These are phyloP conservation scores for Cyanoderma ruficeps DNA, from an alignment of 2,113 vertebrate species.

Conservation along the genomic window DNA sequence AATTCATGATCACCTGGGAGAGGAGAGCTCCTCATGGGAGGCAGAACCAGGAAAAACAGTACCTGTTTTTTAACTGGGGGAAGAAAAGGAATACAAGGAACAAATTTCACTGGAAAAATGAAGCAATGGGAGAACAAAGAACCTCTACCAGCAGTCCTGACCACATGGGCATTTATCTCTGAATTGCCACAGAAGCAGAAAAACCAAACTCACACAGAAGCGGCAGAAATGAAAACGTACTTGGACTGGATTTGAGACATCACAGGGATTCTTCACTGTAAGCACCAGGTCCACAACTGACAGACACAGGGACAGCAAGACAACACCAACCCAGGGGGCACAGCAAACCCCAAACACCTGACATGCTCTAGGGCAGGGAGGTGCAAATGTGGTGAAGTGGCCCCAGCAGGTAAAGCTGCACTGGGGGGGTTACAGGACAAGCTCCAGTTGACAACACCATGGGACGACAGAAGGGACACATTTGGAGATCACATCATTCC, in stretches of 20 bases:
- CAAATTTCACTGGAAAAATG: neutral
- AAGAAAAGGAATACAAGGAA: neutral
- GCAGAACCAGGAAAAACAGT: neutral
- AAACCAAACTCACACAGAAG: neutral
- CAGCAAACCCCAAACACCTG: neutral
- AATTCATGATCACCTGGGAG: neutral
- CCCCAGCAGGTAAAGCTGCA: rapidly evolving
- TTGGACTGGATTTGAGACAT: neutral
- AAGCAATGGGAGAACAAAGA: neutral
- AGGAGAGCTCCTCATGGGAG: neutral
- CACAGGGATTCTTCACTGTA: neutral
- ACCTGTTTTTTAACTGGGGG: neutral
- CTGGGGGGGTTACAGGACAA: neutral
- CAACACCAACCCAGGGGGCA: neutral
- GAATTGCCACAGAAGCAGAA: neutral
- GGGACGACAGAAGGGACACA: neutral
- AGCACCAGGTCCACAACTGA: neutral
- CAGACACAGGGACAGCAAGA: neutral
- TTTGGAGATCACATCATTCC: neutral
- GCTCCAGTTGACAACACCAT: rapidly evolving
- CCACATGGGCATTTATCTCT: neutral
- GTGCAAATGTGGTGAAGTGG: rapidly evolving
- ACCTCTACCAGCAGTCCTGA: neutral
- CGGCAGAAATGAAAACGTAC: neutral
- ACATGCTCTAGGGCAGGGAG: neutral